Percentiles rank a stretch among this genome's conserved stretches.
Conservation (phyloP, 2,888 invertebrate species). For the Sarcophaga variegata region DNA sequence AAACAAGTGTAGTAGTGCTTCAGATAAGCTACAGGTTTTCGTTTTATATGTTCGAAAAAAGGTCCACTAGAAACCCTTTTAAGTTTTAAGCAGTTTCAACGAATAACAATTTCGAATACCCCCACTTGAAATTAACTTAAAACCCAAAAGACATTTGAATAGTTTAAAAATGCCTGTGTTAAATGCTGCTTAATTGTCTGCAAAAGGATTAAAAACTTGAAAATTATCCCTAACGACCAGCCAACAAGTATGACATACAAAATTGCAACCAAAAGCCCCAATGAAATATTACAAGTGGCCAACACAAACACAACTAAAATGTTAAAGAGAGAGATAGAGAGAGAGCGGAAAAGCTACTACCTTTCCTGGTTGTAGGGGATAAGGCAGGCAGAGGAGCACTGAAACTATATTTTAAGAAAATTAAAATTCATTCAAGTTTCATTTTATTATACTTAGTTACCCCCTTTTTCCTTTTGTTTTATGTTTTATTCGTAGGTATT, state of each 20-base stretch:
- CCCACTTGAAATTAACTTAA: no score
- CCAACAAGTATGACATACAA: background rate
- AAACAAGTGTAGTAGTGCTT: no score
- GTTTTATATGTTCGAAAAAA: no score
- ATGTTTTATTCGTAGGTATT: conserved; percentile 12
- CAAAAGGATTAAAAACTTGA: conserved; percentile 16
- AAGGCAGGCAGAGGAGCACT: background rate
- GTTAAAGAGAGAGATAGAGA: background rate
- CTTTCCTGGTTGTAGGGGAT: no score
- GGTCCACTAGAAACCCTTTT: no score
- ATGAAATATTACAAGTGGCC: background rate
- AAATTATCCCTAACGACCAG: background rate
- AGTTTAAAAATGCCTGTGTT: no score
- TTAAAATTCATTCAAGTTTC: background rate
- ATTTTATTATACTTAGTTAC: background rate
- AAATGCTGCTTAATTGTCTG: conserved; percentile 30
- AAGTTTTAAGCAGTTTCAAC: no score
- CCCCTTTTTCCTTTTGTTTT: background rate
- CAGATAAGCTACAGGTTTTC: no score
- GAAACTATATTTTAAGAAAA: background rate
- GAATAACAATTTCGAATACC: no score
- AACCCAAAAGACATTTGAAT: no score
- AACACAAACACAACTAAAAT: background rate
- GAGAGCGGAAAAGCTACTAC: no score
- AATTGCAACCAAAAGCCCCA: background rate